phyloP scores from a whole-genome alignment of 2,113 vertebrate species.

The Mastomys natalensis region DNA sequence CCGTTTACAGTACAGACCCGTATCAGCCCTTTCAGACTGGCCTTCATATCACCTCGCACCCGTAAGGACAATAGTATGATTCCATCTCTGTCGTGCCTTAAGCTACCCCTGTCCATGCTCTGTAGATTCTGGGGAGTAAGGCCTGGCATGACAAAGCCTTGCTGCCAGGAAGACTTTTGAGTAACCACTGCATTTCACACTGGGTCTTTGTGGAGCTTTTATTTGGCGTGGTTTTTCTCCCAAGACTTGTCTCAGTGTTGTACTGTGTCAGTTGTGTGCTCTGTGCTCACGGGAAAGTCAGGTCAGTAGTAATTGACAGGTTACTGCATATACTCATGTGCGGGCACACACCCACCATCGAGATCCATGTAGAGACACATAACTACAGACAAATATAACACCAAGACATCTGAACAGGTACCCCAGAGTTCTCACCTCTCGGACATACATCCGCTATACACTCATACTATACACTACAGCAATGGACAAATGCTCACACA shows the following conservation, averaged over 20 bases:
- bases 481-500: neutral
- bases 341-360: neutral
- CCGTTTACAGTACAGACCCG: accelerated
- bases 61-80: no score
- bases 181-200: accelerated
- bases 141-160: neutral
- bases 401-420: neutral
- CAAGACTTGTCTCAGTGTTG: neutral
- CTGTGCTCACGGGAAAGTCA: neutral
- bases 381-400: neutral
- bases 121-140: neutral
- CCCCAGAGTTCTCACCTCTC: neutral
- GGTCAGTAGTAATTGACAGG: neutral
- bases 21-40: no score
- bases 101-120: neutral
- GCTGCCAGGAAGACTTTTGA: accelerated
- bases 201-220: accelerated
- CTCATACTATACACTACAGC: no score
- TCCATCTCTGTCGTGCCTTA: neutral
- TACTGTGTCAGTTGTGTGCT: neutral
- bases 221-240: neutral
- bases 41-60: accelerated
- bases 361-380: neutral
- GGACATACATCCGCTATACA: no score
- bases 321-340: accelerated